Percentiles rank a stretch among this genome's conserved stretches.
These are phyloP conservation scores for Belgica antarctica DNA, from an alignment of 2,888 invertebrate genomes.

Conservation along the genomic window DNA sequence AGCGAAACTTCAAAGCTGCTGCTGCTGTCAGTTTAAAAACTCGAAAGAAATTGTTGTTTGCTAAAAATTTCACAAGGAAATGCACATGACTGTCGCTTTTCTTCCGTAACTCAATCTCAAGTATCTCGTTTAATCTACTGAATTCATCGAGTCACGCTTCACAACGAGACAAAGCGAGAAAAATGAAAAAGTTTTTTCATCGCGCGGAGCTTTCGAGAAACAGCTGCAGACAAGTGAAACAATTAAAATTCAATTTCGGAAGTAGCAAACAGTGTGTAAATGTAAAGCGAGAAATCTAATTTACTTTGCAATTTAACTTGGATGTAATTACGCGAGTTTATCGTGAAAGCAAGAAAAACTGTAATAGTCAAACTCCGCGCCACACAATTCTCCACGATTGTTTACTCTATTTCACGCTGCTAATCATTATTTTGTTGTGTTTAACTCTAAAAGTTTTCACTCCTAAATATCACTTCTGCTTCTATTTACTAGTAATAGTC, in stretches of 20 bases:
- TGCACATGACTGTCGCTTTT: too few relatives aligned
- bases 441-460: neutral
- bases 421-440: constrained; percentile 28
- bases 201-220: too few relatives aligned
- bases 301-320: constrained; percentile 27
- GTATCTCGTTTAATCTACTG: too few relatives aligned
- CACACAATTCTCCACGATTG: constrained; percentile 38
- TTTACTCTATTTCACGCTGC: constrained; percentile 39
- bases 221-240: constrained; percentile 23
- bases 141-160: too few relatives aligned
- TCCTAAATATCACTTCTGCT: constrained; percentile 25
- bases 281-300: constrained; percentile 8
- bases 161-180: too few relatives aligned
- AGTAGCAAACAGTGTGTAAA: constrained; percentile 15
- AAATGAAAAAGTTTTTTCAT: neutral
- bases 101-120: too few relatives aligned
- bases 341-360: constrained; percentile 5
- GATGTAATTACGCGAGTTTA: constrained; percentile 27
- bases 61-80: too few relatives aligned
- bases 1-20: too few relatives aligned
- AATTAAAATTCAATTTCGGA: constrained; percentile 24
- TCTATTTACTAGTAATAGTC: constrained; percentile 12
- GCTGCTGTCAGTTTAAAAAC: too few relatives aligned
- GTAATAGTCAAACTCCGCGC: too few relatives aligned
- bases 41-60: too few relatives aligned